Percentiles rank a stretch among this genome's conserved stretches.
Conservation (phyloP, 2,797 vertebrate genomes). For the Pseudopleuronectes americanus region DNA sequence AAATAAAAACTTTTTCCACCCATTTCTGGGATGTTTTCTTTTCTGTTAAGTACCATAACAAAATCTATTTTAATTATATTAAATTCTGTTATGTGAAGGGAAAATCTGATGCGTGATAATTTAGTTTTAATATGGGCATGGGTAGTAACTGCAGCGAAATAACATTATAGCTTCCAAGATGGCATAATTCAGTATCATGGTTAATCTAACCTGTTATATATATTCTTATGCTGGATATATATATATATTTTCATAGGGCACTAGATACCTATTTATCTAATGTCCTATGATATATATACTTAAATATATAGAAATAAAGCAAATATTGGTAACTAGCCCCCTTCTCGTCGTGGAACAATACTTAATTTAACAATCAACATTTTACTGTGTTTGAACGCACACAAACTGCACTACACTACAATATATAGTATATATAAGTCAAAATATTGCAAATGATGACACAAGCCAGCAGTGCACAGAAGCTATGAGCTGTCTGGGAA, state of each 20-base stretch:
- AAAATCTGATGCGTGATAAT: neutral
- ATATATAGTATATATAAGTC: conserved; percentile 11
- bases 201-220: neutral
- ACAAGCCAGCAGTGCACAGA: conserved; percentile 38
- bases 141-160: neutral
- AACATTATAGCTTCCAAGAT: neutral
- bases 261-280: too few species aligned
- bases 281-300: too few species aligned
- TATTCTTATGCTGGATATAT: neutral
- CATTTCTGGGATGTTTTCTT: neutral
- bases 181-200: neutral
- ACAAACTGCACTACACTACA: conserved; percentile 5
- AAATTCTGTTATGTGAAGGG: neutral
- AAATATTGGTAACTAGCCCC: too few species aligned
- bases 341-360: neutral
- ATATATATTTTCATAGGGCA: neutral
- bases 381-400: conserved; percentile 6
- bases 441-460: conserved; percentile 17
- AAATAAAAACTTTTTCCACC: neutral
- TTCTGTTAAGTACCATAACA: too few species aligned
- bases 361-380: neutral
- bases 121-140: neutral
- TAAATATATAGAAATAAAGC: too few species aligned
- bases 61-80: neutral
- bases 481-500: conserved; percentile 36